These are phyloP conservation scores for Oophaga pumilio DNA, from an alignment of 2,113 vertebrate species.

Conservation along the genomic window DNA sequence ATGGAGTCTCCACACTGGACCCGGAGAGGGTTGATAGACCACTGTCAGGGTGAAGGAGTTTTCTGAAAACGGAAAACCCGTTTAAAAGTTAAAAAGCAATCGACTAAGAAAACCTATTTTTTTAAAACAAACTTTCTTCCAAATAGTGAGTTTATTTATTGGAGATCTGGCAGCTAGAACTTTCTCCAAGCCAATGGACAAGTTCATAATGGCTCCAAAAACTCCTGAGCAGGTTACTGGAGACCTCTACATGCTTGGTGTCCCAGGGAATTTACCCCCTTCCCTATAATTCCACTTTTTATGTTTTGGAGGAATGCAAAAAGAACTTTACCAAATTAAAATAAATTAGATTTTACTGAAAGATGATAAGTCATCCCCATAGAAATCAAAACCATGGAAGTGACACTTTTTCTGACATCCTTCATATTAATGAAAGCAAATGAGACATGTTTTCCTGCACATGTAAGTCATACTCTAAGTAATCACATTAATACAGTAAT, in stretches of 20 bases:
- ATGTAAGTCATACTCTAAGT: conserved; percentile 32
- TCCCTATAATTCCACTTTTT: not conserved
- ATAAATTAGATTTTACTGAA: not conserved
- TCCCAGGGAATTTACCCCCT: not conserved
- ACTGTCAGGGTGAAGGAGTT: too few species aligned
- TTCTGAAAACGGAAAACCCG: too few species aligned
- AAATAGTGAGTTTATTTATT: too few species aligned
- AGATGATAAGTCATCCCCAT: too few species aligned
- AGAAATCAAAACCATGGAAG: not conserved
- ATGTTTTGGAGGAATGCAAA: not conserved
- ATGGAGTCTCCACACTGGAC: too few species aligned
- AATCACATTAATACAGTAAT: conserved; percentile 46
- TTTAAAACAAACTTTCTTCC: too few species aligned
- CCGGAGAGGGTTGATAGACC: too few species aligned
- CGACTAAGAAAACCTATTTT: too few species aligned
- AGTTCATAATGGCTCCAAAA: not conserved
- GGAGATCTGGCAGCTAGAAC: too few species aligned
- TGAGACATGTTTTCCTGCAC: conserved; percentile 39
- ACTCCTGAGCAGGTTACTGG: not conserved
- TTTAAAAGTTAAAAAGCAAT: too few species aligned
- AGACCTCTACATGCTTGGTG: not conserved
- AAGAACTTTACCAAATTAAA: not conserved
- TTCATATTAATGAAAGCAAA: conserved; percentile 33
- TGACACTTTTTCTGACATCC: conserved; percentile 34
- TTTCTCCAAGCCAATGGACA: not conserved